These are phyloP conservation scores for Dolichomitus sp. DNA, from an alignment of 2,888 invertebrate species.

Conservation along the genomic window DNA sequence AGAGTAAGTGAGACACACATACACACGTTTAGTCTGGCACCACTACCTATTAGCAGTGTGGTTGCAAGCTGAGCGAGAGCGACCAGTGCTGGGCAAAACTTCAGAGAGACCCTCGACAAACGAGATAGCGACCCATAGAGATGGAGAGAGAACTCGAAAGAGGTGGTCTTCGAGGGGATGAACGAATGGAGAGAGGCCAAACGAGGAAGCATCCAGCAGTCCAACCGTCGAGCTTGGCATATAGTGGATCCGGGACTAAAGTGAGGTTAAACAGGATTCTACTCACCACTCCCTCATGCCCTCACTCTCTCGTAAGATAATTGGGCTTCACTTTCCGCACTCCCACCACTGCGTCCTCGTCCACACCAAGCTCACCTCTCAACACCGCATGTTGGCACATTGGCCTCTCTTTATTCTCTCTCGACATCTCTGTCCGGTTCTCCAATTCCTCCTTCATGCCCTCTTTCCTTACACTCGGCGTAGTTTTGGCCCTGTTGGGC, in stretches of 20 bases:
- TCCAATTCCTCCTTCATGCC: slow-evolving; percentile 9
- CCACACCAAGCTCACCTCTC: slow-evolving; percentile 30
- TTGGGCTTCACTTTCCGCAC: slow-evolving; percentile 77
- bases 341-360: slow-evolving; percentile 53
- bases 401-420: slow-evolving; percentile 40
- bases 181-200: slow-evolving; percentile 52
- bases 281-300: slow-evolving; percentile 68
- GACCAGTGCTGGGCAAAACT: slow-evolving; percentile 56
- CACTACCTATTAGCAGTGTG: slow-evolving; percentile 53
- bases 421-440: slow-evolving; percentile 25
- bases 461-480: slow-evolving; percentile 33
- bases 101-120: slow-evolving; percentile 34
- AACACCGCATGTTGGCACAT: slow-evolving; percentile 23
- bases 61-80: slow-evolving; percentile 50
- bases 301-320: slow-evolving; percentile 76
- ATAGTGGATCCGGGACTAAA: slow-evolving; percentile 66
- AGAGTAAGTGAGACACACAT: slow-evolving; percentile 54
- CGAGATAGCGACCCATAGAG: slow-evolving; percentile 2
- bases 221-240: slow-evolving; percentile 48
- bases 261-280: slow-evolving; percentile 78
- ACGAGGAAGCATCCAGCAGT: slow-evolving; percentile 42
- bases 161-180: slow-evolving; percentile 42
- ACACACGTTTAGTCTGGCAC: slow-evolving; percentile 42
- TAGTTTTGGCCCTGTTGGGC: neutral
- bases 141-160: slow-evolving; percentile 25